Conservation (phyloP, 2,113 vertebrate species). For the Neolamprologus hecqui region DNA sequence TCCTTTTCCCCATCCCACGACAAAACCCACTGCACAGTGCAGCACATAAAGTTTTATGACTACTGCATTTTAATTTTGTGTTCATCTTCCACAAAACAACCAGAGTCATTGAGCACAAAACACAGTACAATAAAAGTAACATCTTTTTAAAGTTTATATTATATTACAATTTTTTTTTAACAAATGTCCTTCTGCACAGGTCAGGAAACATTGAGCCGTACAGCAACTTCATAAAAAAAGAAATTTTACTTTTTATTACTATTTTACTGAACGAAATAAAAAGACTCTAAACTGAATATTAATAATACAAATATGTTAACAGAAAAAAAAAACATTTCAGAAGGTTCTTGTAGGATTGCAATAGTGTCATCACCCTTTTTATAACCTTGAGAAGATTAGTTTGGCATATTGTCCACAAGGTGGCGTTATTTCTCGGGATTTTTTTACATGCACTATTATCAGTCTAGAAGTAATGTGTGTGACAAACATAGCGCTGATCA, state of each 20-base stretch:
- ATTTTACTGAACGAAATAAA: neutral
- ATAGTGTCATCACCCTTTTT: neutral
- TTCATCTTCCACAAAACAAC: neutral
- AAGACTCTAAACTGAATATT: neutral
- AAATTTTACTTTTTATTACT: neutral
- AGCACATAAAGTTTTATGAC: neutral
- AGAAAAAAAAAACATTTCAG: neutral
- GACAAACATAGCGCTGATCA: neutral
- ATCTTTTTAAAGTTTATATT: accelerated
- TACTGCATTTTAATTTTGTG: neutral
- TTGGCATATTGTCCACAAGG: neutral
- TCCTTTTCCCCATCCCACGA: accelerated
- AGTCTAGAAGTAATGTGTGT: neutral
- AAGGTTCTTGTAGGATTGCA: neutral
- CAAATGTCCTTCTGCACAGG: neutral
- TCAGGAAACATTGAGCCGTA: neutral
- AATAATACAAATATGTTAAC: neutral
- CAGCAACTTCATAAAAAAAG: neutral
- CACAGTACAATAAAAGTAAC: neutral
- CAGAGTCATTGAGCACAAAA: neutral
- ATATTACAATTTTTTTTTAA: neutral
- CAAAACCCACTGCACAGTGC: neutral
- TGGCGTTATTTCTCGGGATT: neutral
- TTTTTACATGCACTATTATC: neutral
- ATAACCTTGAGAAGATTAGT: neutral